Evolutionary conservation across 2,797 vertebrate species (phyloP).

Genomic region (Cichlasoma orientale): DNA sequence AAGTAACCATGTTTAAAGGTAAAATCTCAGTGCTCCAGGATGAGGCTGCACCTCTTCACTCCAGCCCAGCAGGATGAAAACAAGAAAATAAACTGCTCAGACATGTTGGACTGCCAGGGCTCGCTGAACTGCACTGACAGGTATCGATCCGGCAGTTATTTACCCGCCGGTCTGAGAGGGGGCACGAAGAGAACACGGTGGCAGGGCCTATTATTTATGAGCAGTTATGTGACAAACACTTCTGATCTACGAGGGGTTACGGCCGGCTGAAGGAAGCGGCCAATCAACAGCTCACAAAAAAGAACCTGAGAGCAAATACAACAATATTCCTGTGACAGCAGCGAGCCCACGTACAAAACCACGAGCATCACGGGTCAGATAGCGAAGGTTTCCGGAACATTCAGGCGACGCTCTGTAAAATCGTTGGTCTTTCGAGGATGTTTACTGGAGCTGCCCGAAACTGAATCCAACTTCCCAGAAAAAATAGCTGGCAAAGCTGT

Average conservation of each 20-base stretch:
- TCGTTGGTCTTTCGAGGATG: neutral
- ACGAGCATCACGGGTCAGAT: neutral
- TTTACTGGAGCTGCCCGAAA: neutral
- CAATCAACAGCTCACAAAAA: constrained; percentile 32
- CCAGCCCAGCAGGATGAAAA: constrained; percentile 24
- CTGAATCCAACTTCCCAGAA: neutral
- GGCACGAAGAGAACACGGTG: constrained; percentile 38
- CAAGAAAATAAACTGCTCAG: constrained; percentile 57
- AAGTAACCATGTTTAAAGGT: constrained; percentile 2
- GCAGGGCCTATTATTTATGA: constrained; percentile 71
- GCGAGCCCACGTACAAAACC: neutral
- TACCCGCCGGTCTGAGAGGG: constrained; percentile 58
- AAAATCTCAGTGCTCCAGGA: constrained; percentile 4
- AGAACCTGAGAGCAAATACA: neutral
- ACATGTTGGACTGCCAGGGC: constrained; percentile 49
- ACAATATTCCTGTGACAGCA: neutral
- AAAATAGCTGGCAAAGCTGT: neutral
- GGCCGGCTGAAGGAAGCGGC: constrained; percentile 30
- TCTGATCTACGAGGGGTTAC: constrained; percentile 55
- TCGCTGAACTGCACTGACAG: constrained; percentile 70
- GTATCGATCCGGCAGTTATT: constrained; percentile 74
- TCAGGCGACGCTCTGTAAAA: neutral
- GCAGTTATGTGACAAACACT: constrained; percentile 62
- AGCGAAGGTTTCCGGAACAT: neutral
- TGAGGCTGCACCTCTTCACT: constrained; percentile 28